Evolutionary conservation across 2,113 vertebrate genomes (phyloP).

Genomic region (Anthoscopus minutus): DNA sequence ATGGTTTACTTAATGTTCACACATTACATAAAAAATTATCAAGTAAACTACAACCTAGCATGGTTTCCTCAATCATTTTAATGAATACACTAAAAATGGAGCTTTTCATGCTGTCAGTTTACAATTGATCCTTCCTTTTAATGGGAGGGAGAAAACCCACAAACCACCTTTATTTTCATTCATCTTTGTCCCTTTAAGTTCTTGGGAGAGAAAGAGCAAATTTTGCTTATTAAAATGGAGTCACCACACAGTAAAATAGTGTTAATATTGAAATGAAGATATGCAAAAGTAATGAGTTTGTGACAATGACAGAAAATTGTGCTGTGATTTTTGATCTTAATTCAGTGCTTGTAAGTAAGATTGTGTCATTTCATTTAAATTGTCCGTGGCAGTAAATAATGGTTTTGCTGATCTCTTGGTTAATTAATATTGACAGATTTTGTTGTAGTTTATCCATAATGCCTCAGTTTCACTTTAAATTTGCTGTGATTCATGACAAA

Average conservation of each 20-base stretch:
- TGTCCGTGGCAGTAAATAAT: not conserved
- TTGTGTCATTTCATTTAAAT: not conserved
- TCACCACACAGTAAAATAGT: not conserved
- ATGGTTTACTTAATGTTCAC: not conserved
- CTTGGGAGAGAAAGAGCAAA: not conserved
- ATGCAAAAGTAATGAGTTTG: not conserved
- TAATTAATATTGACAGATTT: not conserved
- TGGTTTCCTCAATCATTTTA: not conserved
- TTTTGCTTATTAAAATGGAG: not conserved
- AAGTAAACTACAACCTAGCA: not conserved
- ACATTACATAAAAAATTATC: not conserved
- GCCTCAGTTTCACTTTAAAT: not conserved
- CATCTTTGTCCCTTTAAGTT: rapidly evolving
- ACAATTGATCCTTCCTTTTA: not conserved
- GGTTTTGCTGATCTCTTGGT: not conserved
- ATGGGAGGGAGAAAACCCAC: rapidly evolving
- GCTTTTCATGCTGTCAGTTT: not conserved
- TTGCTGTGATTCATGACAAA: not conserved
- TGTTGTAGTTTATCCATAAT: not conserved
- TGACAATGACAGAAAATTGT: not conserved
- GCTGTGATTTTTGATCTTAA: not conserved
- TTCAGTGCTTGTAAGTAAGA: not conserved
- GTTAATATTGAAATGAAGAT: not conserved
- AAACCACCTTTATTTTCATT: not conserved
- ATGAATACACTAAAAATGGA: not conserved